Evolutionary conservation across 2,888 invertebrate genomes (phyloP), one percentile per base, ranked within the genome.

Genomic region (Rhagonycha lutea): DNA sequence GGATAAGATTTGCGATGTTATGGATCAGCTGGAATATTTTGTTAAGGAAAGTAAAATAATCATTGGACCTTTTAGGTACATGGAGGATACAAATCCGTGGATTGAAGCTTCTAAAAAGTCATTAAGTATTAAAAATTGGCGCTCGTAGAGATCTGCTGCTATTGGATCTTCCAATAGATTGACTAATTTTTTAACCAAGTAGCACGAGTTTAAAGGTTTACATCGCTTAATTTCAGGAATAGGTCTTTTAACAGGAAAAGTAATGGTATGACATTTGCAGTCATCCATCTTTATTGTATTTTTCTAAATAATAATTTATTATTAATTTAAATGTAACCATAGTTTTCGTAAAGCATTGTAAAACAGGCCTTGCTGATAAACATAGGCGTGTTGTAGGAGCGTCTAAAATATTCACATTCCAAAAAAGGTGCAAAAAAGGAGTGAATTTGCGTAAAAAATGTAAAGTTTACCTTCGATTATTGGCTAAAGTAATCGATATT

Each of bases 1-100:
- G 78, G 75, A 84, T 87, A 24, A 88, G 75, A 63, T 81, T 80
- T 0, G 83, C 79, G 32, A 89, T 81, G 74, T 88, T 85, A 76
- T 79, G 82, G 8, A 88, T 75, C 76, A 83, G 85, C 89, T 89
- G 74, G 11, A 61, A 65, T 28, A 72, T 24, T 24, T 24, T 14
- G 68, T 61, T 61, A 72, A 79, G 72, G 67, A 70, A 72, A 24
- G 61, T 70, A 63, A 63, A 28, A 68, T 65, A 23, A n/a, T 69
- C 4, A 1, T 65, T 24, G 7, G n/a, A 60, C 9, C 0, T 32
- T 29, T 7, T 18, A n/a, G n/a, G 7, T 5, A n/a, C 7, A 47
- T 47, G 29, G 74, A 80, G 80, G 76, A 80, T 81, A 81, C 81
- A 78, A 80, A 77, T 28, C 76, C 81, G 60, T 72, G 68, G 9